Percentiles rank a stretch among this genome's conserved stretches.
Evolutionary conservation across 1,140 invertebrate species (phyloP).

Genomic region (Hestina assimilis): DNA sequence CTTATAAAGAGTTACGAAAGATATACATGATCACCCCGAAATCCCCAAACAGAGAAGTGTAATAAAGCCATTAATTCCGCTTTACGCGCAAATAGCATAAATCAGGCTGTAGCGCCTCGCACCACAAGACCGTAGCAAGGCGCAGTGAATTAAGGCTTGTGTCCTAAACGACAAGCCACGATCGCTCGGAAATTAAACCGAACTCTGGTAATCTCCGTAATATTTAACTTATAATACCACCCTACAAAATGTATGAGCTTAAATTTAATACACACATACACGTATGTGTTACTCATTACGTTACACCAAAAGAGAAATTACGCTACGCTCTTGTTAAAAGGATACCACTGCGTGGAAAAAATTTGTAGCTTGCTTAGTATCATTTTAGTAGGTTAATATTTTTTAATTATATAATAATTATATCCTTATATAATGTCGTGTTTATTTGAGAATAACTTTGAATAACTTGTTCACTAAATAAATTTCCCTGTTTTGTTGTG

Average conservation of each 20-base stretch:
- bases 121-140: conserved; percentile 21
- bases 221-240: conserved; percentile 1
- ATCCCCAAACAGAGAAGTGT: conserved; percentile 51
- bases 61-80: conserved; percentile 75
- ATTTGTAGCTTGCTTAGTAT: too few species aligned
- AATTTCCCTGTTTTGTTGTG: too few species aligned
- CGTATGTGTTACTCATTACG: too few species aligned
- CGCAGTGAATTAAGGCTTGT: conserved; percentile 36
- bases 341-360: too few species aligned
- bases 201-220: conserved; percentile 25
- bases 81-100: conserved; percentile 75
- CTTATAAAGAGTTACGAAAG: conserved; percentile 10
- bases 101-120: conserved; percentile 61
- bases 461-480: too few species aligned
- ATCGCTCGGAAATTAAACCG: conserved; percentile 46
- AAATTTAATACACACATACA: neutral
- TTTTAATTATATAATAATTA: too few species aligned
- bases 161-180: conserved; percentile 40
- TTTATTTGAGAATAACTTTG: too few species aligned
- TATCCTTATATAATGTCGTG: too few species aligned
- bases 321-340: too few species aligned
- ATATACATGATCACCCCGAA: conserved; percentile 23
- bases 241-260: conserved; percentile 1
- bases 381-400: too few species aligned
- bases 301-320: too few species aligned